Conservation (phyloP, 1,140 invertebrate species). For the Lasioglossum albipes region DNA sequence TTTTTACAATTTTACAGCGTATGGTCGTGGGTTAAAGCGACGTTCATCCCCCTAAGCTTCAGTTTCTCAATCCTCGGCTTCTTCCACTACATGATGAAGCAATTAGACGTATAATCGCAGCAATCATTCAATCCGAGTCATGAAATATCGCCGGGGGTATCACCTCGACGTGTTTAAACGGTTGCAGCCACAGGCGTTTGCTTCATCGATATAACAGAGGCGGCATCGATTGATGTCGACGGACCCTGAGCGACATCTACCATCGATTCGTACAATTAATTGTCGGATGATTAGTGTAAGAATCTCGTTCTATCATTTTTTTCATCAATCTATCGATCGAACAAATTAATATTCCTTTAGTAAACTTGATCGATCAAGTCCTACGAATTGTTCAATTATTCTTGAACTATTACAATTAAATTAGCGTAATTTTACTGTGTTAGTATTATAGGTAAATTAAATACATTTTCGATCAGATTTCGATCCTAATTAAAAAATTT, state of each 20-base stretch:
- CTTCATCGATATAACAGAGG: neutral
- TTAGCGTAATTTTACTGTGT: too few relatives aligned
- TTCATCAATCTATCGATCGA: too few relatives aligned
- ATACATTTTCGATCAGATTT: too few relatives aligned
- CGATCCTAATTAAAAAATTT: too few relatives aligned
- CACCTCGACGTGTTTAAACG: neutral
- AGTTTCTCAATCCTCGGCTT: slow-evolving; percentile 87
- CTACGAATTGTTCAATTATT: too few relatives aligned
- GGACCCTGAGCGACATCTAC: neutral
- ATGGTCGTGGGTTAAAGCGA: slow-evolving; percentile 87
- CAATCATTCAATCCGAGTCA: neutral
- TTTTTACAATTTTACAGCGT: slow-evolving; percentile 81
- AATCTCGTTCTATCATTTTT: neutral
- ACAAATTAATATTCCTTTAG: neutral
- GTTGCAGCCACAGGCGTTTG: neutral
- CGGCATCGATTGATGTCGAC: too few relatives aligned
- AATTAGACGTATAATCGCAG: slow-evolving; percentile 81
- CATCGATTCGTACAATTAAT: neutral
- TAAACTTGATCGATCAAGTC: too few relatives aligned
- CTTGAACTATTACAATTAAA: too few relatives aligned
- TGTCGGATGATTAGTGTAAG: neutral
- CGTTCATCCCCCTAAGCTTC: slow-evolving; percentile 86
- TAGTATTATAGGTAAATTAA: too few relatives aligned
- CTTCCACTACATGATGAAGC: slow-evolving; percentile 89
- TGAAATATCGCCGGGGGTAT: neutral